A percentile compares a stretch with the other conserved stretches of the same genome.
phyloP scores from a whole-genome alignment of 1,140 invertebrate species.

The Anadara kagoshimensis region DNA sequence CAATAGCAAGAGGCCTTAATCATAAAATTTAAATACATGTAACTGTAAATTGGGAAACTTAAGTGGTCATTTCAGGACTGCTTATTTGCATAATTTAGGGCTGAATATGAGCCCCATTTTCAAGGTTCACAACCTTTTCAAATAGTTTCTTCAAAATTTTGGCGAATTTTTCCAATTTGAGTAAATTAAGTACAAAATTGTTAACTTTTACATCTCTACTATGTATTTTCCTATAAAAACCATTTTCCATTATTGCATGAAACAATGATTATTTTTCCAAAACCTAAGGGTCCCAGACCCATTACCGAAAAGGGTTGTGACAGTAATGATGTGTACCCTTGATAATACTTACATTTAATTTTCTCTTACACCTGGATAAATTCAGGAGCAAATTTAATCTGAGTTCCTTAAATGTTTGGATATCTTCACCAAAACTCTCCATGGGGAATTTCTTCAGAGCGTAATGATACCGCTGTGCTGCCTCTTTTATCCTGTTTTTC shows the following conservation, averaged over 20 bases:
- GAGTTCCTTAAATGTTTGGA: constrained; percentile 85
- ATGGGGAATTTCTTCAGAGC: constrained; percentile 91
- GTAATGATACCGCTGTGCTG: constrained; percentile 95
- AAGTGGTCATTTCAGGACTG: too few species aligned
- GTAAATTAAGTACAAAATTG: not conserved
- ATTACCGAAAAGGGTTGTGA: not conserved
- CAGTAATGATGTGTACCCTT: too few species aligned
- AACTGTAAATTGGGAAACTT: too few species aligned
- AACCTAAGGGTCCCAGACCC: too few species aligned
- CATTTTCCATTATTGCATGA: not conserved
- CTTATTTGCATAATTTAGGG: too few species aligned
- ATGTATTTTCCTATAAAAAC: not conserved
- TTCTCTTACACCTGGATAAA: constrained; percentile 92
- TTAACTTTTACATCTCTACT: not conserved
- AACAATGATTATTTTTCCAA: too few species aligned
- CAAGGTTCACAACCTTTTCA: too few species aligned
- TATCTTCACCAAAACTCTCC: constrained; percentile 76
- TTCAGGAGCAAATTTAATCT: constrained; percentile 92
- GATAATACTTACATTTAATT: constrained; percentile 88
- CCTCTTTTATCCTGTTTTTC: constrained; percentile 92
- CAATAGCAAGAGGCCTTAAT: not conserved
- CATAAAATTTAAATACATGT: too few species aligned
- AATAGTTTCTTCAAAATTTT: too few species aligned
- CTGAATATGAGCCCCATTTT: too few species aligned
- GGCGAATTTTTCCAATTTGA: too few species aligned